Evolutionary conservation across 2,797 vertebrate genomes (phyloP).

Genomic region (Cyclopterus lumpus): DNA sequence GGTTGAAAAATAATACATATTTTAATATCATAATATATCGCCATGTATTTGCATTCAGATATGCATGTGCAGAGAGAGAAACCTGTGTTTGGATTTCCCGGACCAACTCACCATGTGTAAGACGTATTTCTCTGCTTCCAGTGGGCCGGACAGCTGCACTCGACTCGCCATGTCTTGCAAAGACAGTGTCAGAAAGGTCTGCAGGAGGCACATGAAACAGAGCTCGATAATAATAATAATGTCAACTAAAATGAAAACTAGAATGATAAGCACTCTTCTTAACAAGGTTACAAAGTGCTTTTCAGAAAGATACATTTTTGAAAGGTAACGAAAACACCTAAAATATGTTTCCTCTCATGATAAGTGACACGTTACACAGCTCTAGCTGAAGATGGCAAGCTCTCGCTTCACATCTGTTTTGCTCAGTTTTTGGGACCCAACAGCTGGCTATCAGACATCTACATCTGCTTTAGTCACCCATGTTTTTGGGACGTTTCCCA

Average conservation of each 20-base stretch:
- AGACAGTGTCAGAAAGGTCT: slow-evolving; percentile 98
- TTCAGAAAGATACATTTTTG: not conserved
- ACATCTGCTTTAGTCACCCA: not conserved
- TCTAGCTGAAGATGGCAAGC: not conserved
- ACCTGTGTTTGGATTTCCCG: not conserved
- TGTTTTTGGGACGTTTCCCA: not conserved
- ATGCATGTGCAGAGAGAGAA: not conserved
- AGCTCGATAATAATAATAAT: not conserved
- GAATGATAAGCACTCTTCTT: not conserved
- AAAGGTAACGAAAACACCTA: not conserved
- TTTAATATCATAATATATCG: not conserved
- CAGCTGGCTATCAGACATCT: slow-evolving; percentile 17
- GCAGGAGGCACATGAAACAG: slow-evolving; percentile 20
- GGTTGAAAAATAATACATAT: not conserved
- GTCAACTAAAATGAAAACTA: too few species aligned
- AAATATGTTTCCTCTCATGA: not conserved
- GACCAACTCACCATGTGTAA: slow-evolving; percentile 93
- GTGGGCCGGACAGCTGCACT: slow-evolving; percentile 95
- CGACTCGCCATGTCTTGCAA: slow-evolving; percentile 99
- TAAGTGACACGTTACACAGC: not conserved
- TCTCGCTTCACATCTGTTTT: not conserved
- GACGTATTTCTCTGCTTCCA: slow-evolving; percentile 99
- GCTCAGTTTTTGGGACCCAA: not conserved
- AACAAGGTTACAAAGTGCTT: not conserved
- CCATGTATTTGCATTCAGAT: not conserved